These are phyloP conservation scores for Hylaeus anthracinus DNA, from an alignment of 1,140 invertebrate genomes.

Conservation along the genomic window DNA sequence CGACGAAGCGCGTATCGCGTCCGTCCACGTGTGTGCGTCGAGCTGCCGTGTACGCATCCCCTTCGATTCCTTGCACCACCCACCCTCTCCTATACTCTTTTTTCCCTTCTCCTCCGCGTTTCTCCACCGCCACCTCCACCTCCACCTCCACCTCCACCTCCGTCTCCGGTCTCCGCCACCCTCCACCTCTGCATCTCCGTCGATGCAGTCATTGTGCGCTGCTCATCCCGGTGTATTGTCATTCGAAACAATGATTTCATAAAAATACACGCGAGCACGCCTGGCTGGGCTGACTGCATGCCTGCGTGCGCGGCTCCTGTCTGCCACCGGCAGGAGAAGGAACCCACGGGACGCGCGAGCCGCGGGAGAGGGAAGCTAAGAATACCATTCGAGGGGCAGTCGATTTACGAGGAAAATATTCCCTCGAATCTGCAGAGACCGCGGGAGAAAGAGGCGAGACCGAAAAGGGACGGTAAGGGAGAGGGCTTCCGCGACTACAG, in stretches of 20 bases:
- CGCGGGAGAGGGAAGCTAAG: slow-evolving; percentile 22
- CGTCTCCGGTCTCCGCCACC: slow-evolving; percentile 38
- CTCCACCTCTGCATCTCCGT: slow-evolving; percentile 58
- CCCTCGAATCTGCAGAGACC: background rate
- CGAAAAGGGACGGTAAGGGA: too few relatives aligned
- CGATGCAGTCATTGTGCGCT: slow-evolving; percentile 77
- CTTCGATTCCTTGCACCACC: slow-evolving; percentile 24
- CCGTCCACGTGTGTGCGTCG: slow-evolving; percentile 39
- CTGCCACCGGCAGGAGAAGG: slow-evolving; percentile 10
- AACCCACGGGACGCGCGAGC: slow-evolving; percentile 5
- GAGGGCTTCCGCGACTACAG: too few relatives aligned
- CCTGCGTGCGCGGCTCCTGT: slow-evolving; percentile 35
- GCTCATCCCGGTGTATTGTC: slow-evolving; percentile 80
- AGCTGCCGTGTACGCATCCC: slow-evolving; percentile 26
- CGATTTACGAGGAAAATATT: slow-evolving; percentile 50
- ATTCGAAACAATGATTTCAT: slow-evolving; percentile 81
- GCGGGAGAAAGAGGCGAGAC: too few relatives aligned
- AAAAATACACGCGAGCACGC: slow-evolving; percentile 75
- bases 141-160: slow-evolving; percentile 53
- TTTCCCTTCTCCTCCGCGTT: slow-evolving; percentile 32
- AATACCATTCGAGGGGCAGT: slow-evolving; percentile 51
- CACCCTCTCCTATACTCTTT: slow-evolving; percentile 46
- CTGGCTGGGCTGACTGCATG: slow-evolving; percentile 20
- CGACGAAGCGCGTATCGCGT: slow-evolving; percentile 21
- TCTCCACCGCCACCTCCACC: background rate